Evolutionary conservation across 1,140 invertebrate species (phyloP).

Genomic region (Zophobas atratus): DNA sequence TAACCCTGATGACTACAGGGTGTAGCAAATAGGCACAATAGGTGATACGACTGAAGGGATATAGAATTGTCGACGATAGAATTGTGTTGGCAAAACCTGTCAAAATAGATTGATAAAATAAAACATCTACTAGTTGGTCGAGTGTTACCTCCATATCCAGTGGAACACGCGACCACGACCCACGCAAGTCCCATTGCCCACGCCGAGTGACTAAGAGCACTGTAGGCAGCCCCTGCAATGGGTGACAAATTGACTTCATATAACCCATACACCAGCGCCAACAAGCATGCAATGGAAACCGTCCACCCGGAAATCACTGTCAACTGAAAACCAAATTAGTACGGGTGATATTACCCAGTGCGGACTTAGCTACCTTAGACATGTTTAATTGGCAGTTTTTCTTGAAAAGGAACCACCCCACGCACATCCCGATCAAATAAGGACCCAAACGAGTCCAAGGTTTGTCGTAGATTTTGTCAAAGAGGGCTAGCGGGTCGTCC

Average conservation of each 20-base stretch:
- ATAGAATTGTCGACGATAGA: slow-evolving; percentile 82
- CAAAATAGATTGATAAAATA: slow-evolving; percentile 58
- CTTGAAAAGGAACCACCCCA: slow-evolving; percentile 87
- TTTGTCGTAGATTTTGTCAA: slow-evolving; percentile 91
- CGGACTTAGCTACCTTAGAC: slow-evolving; percentile 73
- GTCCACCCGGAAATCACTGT: slow-evolving; percentile 80
- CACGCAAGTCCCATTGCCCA: slow-evolving; percentile 89
- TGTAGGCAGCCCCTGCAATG: slow-evolving; percentile 83
- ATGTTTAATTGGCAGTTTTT: slow-evolving; percentile 85
- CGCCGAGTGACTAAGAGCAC: slow-evolving; percentile 85
- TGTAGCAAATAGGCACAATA: slow-evolving; percentile 89
- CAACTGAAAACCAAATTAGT: slow-evolving; percentile 69
- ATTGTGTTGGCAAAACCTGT: slow-evolving; percentile 80
- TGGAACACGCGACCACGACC: slow-evolving; percentile 91
- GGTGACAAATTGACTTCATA: slow-evolving; percentile 80
- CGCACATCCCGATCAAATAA: slow-evolving; percentile 87
- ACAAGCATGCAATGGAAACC: slow-evolving; percentile 74
- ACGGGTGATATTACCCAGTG: slow-evolving; percentile 7
- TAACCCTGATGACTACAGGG: slow-evolving; percentile 83
- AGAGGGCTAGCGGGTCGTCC: slow-evolving; percentile 86
- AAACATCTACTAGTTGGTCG: neutral
- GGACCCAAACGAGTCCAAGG: slow-evolving; percentile 88
- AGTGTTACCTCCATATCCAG: slow-evolving; percentile 84
- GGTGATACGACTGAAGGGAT: slow-evolving; percentile 87
- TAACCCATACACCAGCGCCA: slow-evolving; percentile 83